phyloP scores from a whole-genome alignment of 1,140 invertebrate species.

The Colletes gigas region DNA sequence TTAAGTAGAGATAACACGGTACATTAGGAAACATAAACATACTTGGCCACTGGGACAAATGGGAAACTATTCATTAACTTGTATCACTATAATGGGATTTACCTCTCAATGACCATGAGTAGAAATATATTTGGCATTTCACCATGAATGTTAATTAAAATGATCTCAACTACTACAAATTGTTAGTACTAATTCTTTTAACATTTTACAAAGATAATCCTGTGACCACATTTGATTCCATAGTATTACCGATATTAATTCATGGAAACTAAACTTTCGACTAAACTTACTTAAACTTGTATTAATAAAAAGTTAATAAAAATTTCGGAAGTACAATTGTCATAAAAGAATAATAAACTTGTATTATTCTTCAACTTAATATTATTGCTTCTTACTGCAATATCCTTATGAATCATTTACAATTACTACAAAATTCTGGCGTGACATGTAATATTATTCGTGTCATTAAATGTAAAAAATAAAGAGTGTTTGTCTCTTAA shows the following conservation, averaged over 20 bases:
- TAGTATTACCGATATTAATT: not conserved
- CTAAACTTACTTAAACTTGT: constrained; percentile 1
- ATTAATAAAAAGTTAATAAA: not conserved
- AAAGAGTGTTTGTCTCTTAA: not conserved
- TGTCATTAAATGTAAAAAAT: not conserved
- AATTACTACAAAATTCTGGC: not conserved
- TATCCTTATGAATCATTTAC: constrained; percentile 10
- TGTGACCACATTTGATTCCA: not conserved
- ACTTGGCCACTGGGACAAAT: too few species aligned
- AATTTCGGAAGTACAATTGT: constrained; percentile 8
- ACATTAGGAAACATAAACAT: too few species aligned
- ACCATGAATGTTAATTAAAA: not conserved
- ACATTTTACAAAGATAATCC: not conserved
- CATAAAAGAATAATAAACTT: constrained; percentile 20
- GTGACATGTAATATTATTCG: not conserved
- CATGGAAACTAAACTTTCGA: not conserved
- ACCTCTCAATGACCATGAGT: too few species aligned
- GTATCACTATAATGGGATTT: too few species aligned
- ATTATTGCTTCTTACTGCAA: constrained; percentile 1
- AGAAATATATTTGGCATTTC: not conserved
- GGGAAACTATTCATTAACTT: too few species aligned
- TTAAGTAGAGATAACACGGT: too few species aligned
- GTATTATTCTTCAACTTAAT: too few species aligned
- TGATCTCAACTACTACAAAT: not conserved
- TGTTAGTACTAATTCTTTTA: constrained; percentile 11